A percentile compares a stretch with the other conserved stretches of the same genome.
Evolutionary conservation across 2,888 invertebrate genomes (phyloP).

Genomic region (Ypsolopha sequella): DNA sequence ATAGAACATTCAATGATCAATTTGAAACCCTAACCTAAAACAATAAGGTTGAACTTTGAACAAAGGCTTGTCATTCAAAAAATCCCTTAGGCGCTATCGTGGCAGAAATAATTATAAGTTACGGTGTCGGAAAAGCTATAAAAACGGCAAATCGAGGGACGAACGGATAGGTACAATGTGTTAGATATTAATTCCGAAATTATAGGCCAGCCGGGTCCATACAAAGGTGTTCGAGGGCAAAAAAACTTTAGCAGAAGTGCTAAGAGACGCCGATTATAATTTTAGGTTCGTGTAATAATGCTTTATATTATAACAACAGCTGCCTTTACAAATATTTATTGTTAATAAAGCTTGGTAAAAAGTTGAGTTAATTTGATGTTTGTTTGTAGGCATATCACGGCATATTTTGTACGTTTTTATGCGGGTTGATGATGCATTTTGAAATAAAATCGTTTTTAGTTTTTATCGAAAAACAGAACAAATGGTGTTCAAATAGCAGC

Average conservation of each 20-base stretch:
- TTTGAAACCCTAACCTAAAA: conserved; percentile 15
- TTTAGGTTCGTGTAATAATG: conserved; percentile 50
- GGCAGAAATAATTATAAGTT: conserved; percentile 51
- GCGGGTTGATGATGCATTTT: no score
- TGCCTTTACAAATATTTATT: conserved; percentile 67
- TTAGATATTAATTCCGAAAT: conserved; percentile 68
- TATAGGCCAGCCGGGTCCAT: conserved; percentile 44
- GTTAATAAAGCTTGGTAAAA: conserved; percentile 15
- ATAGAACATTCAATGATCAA: not conserved
- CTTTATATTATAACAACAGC: conserved; percentile 47
- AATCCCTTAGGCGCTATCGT: conserved; percentile 38
- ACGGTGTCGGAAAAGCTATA: conserved; percentile 52
- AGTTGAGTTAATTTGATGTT: not conserved
- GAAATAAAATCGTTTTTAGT: no score
- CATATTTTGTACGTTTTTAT: no score
- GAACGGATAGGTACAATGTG: conserved; percentile 63
- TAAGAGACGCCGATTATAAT: conserved; percentile 60
- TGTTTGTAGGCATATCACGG: no score
- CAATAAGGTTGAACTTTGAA: conserved; percentile 20
- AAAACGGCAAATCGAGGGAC: conserved; percentile 57
- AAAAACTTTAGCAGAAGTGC: conserved; percentile 64
- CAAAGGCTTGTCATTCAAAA: conserved; percentile 12
- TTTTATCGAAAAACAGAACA: no score
- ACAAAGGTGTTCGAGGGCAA: conserved; percentile 50
- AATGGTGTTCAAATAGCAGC: no score